Conservation (phyloP, 2,888 invertebrate species). For the Drosophila seclusa region DNA sequence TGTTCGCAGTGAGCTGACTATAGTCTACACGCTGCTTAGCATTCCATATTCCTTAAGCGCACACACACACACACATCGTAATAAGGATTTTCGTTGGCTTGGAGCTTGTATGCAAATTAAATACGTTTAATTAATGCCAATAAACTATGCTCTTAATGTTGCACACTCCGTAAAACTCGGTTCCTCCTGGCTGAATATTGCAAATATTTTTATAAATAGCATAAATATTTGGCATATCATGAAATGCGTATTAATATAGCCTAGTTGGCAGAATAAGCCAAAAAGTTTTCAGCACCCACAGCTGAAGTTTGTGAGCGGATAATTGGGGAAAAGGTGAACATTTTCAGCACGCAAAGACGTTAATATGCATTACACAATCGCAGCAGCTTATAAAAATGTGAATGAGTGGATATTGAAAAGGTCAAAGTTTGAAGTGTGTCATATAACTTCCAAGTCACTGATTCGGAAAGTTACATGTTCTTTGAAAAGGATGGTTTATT, state of each 20-base stretch:
- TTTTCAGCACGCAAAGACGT: constrained; percentile 18
- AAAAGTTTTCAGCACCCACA: constrained; percentile 6
- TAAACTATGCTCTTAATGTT: constrained; percentile 27
- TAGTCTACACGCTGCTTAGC: background rate
- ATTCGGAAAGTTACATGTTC: background rate
- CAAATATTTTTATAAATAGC: constrained; percentile 61
- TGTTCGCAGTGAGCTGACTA: background rate
- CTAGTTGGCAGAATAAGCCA: background rate
- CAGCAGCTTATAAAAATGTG: constrained; percentile 3
- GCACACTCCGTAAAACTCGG: constrained; percentile 23
- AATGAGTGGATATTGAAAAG: background rate
- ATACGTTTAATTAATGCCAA: constrained; percentile 57
- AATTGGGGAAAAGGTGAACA: constrained; percentile 12
- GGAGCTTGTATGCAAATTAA: constrained; percentile 49
- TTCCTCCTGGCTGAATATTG: constrained; percentile 30
- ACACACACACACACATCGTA: background rate
- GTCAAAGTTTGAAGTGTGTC: background rate
- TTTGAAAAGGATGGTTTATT: background rate
- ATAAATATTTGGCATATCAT: constrained; percentile 57
- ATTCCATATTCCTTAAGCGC: background rate
- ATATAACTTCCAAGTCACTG: constrained; percentile 8
- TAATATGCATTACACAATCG: constrained; percentile 20
- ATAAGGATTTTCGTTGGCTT: constrained; percentile 18
- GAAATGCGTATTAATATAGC: constrained; percentile 45
- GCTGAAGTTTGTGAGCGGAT: constrained; percentile 24